These are phyloP conservation scores for Leptosomus discolor DNA, from an alignment of 2,113 vertebrate genomes.

Conservation along the genomic window DNA sequence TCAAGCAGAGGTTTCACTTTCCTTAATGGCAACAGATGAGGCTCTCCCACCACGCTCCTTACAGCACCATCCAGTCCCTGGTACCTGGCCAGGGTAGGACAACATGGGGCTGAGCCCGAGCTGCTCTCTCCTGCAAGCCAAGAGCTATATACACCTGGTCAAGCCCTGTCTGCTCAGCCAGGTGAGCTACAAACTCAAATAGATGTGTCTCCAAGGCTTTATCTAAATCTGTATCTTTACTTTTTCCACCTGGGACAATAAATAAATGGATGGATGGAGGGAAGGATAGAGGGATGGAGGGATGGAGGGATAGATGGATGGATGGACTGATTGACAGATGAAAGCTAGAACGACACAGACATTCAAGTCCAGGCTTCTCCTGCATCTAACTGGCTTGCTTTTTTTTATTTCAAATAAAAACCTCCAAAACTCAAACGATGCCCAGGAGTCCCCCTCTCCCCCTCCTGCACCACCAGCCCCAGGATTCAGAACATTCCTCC, in stretches of 20 bases:
- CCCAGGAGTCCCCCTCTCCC: neutral
- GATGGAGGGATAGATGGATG: too few relatives aligned
- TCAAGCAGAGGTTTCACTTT: neutral
- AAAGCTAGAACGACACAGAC: neutral
- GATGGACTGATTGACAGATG: neutral
- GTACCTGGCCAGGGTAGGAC: neutral
- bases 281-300: too few relatives aligned
- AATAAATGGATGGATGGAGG: neutral
- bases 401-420: neutral
- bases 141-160: neutral
- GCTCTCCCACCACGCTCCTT: neutral
- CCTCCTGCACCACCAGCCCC: neutral
- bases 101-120: rapidly evolving
- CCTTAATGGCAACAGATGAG: neutral
- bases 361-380: neutral
- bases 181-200: neutral
- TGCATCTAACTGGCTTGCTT: neutral
- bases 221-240: neutral
- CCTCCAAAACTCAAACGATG: neutral
- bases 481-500: neutral
- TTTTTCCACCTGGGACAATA: neutral
- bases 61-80: neutral
- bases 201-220: neutral
- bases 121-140: neutral
- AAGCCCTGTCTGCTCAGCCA: neutral